Evolutionary conservation across 92 coral and sea anemone genomes (phyloP), one percentile per base, ranked within the genome.

Genomic region (Paramuricea clavata): DNA sequence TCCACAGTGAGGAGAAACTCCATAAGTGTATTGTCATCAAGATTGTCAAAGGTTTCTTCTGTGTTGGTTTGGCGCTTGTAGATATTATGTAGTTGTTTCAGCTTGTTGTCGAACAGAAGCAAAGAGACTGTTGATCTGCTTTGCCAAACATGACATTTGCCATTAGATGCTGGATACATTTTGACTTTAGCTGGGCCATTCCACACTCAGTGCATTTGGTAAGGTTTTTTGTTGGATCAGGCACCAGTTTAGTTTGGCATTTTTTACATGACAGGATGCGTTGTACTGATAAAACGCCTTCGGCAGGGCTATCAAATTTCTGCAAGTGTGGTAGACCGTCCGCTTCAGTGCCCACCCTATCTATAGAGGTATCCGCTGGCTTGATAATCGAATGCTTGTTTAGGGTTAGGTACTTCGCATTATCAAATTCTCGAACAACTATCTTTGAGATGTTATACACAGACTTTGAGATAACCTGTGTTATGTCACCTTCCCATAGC

Each of bases 101-200:
- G 34, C 35, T 65, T 65, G 49, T 69, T 43, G 49, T 69, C 50
- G n/a, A 69, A 69, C 47, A 69, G 22, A 28, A 31, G 44, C 16
- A 69, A 33, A 33, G 76, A 19, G 47, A 69, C 72, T 11, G 72
- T 32, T 65, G 72, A 65, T 32, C 34, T 65, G 72, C 72, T 26
- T 65, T 65, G 72, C 32, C 41, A 65, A 65, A 65, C 72, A 65
- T 65, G 72, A 65, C 72, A 16, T 65, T 65, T 65, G 72, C 72
- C 41, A 65, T 65, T 65, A 32, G 28, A 32, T 3, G 72, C 34
- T 65, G 33, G 2, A 26, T 25, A 65, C 32, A 65, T 65, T n/a
- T 65, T 65, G 72, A 65, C 16, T 65, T 57, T 17, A 65, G 16
- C 41, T 65, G 72, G 72, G 72, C 72, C 34, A 65, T 65, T 65